Evolutionary conservation across 2,113 vertebrate genomes (phyloP).

Genomic region (Mus spicilegus): DNA sequence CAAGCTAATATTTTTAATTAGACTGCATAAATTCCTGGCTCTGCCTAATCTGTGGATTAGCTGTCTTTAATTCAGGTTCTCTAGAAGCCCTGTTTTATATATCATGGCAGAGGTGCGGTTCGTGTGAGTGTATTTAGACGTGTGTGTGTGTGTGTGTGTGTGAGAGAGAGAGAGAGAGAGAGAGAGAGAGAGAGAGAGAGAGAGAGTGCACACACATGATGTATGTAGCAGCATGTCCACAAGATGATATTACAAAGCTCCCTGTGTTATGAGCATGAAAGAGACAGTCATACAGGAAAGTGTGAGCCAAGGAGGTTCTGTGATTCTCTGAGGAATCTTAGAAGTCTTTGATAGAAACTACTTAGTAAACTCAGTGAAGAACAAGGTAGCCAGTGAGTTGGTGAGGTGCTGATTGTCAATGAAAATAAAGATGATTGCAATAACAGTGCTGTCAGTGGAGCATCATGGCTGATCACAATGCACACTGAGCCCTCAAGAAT

Average conservation of each 20-base stretch:
- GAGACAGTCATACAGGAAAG: background rate
- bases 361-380: background rate
- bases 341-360: background rate
- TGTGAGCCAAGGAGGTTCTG: background rate
- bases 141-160: background rate
- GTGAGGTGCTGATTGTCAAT: accelerated
- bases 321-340: background rate
- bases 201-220: no score
- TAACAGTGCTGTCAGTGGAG: background rate
- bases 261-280: background rate
- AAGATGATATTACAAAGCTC: background rate
- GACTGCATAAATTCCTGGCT: background rate
- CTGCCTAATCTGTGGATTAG: background rate
- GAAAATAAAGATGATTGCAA: background rate
- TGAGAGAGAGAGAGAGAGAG: no score
- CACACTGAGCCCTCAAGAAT: background rate
- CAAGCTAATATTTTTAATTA: constrained; percentile 69
- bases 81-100: background rate
- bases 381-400: background rate
- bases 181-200: no score
- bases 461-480: background rate
- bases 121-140: background rate
- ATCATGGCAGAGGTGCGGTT: background rate
- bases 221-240: background rate
- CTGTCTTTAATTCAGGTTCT: background rate